Evolutionary conservation across 92 coral and sea anemone genomes (phyloP).

Genomic region (Umimayanthus chanpuru): DNA sequence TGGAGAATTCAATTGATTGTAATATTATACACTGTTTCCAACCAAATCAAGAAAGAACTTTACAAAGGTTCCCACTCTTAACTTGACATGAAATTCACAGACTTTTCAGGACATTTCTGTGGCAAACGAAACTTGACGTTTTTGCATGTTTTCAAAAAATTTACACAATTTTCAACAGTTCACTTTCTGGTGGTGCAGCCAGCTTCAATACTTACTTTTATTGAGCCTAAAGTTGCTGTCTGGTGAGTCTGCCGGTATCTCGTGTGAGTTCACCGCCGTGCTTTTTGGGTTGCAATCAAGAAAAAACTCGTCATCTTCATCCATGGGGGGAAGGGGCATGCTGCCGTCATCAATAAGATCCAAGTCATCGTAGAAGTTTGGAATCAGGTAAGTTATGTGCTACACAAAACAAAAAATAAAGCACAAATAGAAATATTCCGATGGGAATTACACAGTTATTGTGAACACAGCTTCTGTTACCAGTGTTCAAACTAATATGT

Average conservation of each 20-base stretch:
- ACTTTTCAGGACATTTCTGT: too few species aligned
- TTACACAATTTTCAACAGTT: neutral
- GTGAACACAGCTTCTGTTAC: too few species aligned
- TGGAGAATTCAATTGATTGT: too few species aligned
- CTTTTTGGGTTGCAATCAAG: constrained; percentile 36
- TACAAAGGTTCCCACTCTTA: too few species aligned
- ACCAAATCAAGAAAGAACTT: too few species aligned
- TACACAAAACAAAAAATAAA: constrained; percentile 15
- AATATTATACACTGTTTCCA: too few species aligned
- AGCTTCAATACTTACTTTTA: neutral
- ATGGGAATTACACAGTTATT: too few species aligned
- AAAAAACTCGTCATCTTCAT: constrained; percentile 78
- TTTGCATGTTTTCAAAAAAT: neutral
- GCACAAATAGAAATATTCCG: too few species aligned
- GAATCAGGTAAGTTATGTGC: constrained; percentile 86
- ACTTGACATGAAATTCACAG: too few species aligned
- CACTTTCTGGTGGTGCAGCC: neutral
- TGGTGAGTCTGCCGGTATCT: constrained; percentile 54
- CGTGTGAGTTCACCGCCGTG: constrained; percentile 58
- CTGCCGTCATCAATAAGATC: constrained; percentile 88
- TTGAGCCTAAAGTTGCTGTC: constrained; percentile 15
- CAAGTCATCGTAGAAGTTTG: constrained; percentile 96
- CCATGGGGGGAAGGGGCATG: constrained; percentile 96
- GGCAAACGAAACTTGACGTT: neutral
- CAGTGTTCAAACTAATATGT: too few species aligned